Evolutionary conservation across 2,797 vertebrate species (phyloP).

Genomic region (Cyclura pinguis): DNA sequence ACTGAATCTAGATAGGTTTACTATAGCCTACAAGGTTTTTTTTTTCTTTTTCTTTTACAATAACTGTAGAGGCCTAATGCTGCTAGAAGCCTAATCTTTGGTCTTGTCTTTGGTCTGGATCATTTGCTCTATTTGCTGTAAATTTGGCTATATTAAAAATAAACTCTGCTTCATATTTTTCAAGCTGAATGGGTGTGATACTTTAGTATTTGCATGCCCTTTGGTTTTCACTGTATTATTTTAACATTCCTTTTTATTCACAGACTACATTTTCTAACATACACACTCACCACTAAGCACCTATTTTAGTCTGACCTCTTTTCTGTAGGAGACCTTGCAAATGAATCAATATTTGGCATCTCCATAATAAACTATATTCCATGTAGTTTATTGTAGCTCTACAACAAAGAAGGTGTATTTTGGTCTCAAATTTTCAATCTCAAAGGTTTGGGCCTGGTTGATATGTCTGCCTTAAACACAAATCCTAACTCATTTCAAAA

Average conservation of each 20-base stretch:
- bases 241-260: slow-evolving; percentile 42
- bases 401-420: too few species aligned
- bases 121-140: slow-evolving; percentile 32
- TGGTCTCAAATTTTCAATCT: not conserved
- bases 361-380: not conserved
- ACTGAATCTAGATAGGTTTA: not conserved
- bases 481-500: not conserved
- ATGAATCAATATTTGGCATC: slow-evolving; percentile 15
- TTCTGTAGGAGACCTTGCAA: not conserved
- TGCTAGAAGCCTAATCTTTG: slow-evolving; percentile 65
- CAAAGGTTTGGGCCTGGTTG: not conserved
- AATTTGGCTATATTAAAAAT: slow-evolving; percentile 49
- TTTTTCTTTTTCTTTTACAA: slow-evolving; percentile 10
- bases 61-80: slow-evolving; percentile 56
- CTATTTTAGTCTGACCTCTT: slow-evolving; percentile 41
- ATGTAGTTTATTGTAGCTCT: slow-evolving; percentile 20
- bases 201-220: slow-evolving; percentile 60
- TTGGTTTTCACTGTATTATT: slow-evolving; percentile 48
- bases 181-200: slow-evolving; percentile 41
- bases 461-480: not conserved
- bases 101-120: slow-evolving; percentile 62
- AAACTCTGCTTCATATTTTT: slow-evolving; percentile 44
- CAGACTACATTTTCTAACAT: slow-evolving; percentile 26
- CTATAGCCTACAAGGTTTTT: slow-evolving; percentile 37
- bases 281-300: not conserved